A percentile compares a stretch with the other conserved stretches of the same genome.
phyloP scores from a whole-genome alignment of 2,888 invertebrate species.

The Pycnomerus fuliginosus region DNA sequence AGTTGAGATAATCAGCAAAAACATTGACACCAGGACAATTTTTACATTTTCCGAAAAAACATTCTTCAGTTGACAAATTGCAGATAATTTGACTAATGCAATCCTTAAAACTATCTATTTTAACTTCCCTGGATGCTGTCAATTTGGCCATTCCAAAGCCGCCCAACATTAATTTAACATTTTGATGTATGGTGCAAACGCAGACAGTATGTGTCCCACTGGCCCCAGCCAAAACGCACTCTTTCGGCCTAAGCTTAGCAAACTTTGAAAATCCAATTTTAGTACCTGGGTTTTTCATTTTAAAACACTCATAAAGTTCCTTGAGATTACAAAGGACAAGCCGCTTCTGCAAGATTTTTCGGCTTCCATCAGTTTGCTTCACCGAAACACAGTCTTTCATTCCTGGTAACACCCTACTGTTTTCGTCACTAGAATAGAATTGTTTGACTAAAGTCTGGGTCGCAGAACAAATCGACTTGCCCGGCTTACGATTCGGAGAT shows the following conservation, averaged over 20 bases:
- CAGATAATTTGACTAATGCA: background rate
- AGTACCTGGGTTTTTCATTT: background rate
- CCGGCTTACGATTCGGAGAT: background rate
- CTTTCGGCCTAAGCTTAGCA: constrained; percentile 1
- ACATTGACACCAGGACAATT: background rate
- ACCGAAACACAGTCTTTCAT: background rate
- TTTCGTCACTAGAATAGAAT: background rate
- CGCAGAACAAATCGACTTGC: background rate
- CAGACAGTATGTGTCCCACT: constrained; percentile 7
- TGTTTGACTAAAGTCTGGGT: background rate
- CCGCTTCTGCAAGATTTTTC: background rate
- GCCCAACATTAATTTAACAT: constrained; percentile 1
- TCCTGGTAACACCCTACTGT: background rate
- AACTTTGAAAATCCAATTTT: constrained; percentile 6
- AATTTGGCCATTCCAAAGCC: constrained; percentile 1
- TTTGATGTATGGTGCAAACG: constrained; percentile 7
- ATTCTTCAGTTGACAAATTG: background rate
- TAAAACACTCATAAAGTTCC: constrained; percentile 1
- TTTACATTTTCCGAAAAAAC: background rate
- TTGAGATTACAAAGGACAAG: background rate
- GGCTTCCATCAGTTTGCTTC: background rate
- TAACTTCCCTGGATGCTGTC: background rate
- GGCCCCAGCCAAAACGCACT: constrained; percentile 7
- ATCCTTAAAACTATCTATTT: background rate
- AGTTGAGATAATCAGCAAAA: background rate